Evolutionary conservation across 2,797 vertebrate species (phyloP).

Genomic region (Hypotaenidia okinawae): DNA sequence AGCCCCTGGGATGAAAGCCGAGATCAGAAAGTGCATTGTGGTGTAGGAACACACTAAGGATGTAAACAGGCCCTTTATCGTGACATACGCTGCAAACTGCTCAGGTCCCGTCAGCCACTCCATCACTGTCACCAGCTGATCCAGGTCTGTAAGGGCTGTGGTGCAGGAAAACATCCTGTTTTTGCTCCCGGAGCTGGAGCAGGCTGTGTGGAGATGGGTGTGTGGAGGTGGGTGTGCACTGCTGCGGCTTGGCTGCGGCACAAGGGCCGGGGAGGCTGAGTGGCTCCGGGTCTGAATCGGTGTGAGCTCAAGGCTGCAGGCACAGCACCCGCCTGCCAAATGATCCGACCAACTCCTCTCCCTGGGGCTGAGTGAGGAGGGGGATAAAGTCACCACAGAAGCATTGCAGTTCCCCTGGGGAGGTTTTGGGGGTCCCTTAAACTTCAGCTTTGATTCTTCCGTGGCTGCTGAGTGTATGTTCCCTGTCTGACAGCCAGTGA

Average conservation of each 20-base stretch:
- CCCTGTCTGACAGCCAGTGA: not conserved
- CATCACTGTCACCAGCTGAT: not conserved
- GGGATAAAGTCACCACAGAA: not conserved
- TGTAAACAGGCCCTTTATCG: not conserved
- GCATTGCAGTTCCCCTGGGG: fast-evolving
- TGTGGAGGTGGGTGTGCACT: not conserved
- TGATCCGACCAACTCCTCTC: not conserved
- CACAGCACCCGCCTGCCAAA: not conserved
- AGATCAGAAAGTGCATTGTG: not conserved
- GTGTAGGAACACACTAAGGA: not conserved
- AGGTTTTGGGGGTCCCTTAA: not conserved
- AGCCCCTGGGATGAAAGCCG: not conserved
- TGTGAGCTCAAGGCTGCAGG: not conserved
- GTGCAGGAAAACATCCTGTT: not conserved
- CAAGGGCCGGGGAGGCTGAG: not conserved
- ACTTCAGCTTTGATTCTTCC: not conserved
- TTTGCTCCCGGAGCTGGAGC: not conserved
- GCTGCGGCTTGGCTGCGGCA: not conserved
- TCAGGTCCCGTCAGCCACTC: not conserved
- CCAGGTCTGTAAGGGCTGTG: not conserved
- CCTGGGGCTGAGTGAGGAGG: not conserved
- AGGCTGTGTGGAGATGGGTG: too few relatives aligned
- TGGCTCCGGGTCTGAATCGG: not conserved
- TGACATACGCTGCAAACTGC: not conserved
- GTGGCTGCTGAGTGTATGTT: fast-evolving